Evolutionary conservation across 2,797 vertebrate genomes (phyloP).

Genomic region (Limnodromus scolopaceus): DNA sequence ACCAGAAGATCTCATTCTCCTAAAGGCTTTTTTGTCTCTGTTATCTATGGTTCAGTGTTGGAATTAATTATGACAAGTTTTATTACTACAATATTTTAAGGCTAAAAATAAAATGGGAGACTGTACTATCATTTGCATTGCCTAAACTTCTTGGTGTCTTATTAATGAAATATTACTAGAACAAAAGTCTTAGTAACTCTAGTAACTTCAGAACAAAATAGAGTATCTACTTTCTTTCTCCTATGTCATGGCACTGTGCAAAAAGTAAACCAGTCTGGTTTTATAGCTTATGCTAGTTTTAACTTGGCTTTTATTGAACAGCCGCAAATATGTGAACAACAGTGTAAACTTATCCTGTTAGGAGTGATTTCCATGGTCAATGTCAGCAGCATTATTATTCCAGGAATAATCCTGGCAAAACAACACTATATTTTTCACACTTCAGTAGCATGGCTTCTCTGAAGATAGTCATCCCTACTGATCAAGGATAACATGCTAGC

Average conservation of each 20-base stretch:
- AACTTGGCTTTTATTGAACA: not conserved
- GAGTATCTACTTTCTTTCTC: not conserved
- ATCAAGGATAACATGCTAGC: not conserved
- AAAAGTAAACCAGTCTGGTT: not conserved
- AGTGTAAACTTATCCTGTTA: not conserved
- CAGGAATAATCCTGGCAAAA: not conserved
- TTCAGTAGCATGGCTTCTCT: not conserved
- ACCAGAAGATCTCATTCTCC: not conserved
- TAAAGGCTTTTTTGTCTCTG: not conserved
- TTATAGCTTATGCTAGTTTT: not conserved
- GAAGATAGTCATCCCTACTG: not conserved
- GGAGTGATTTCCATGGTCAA: not conserved
- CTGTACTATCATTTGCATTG: not conserved
- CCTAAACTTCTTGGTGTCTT: not conserved
- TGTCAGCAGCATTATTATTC: not conserved
- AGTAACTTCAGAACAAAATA: not conserved
- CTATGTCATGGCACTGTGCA: not conserved
- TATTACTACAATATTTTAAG: constrained; percentile 34
- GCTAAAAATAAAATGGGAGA: constrained; percentile 22
- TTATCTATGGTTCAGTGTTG: not conserved
- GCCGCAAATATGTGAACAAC: not conserved
- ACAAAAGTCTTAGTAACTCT: not conserved
- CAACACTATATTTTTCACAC: not conserved
- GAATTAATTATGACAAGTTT: not conserved
- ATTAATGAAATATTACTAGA: not conserved